These are phyloP conservation scores for Coecobrya sp. DNA, from an alignment of 2,888 invertebrate genomes.

Conservation along the genomic window DNA sequence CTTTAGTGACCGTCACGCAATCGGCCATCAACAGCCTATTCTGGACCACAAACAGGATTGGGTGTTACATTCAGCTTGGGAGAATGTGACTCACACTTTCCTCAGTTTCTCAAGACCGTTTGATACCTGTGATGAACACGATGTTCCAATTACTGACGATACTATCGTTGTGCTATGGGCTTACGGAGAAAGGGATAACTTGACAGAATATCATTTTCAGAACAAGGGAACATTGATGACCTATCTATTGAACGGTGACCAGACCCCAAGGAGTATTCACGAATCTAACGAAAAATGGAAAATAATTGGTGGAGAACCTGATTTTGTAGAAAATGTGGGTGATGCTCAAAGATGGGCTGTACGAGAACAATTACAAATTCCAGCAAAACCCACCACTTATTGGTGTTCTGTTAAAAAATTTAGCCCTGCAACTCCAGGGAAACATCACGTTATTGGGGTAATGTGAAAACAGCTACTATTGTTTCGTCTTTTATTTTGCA, in stretches of 20 bases:
- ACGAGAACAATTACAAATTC: slow-evolving; percentile 9
- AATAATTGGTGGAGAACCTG: background rate
- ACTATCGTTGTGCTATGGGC: slow-evolving; percentile 15
- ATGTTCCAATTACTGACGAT: slow-evolving; percentile 16
- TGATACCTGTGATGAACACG: slow-evolving; percentile 56
- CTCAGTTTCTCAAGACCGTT: slow-evolving; percentile 58
- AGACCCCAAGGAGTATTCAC: background rate
- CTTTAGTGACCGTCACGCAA: slow-evolving; percentile 38
- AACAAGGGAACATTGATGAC: background rate
- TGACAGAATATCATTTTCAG: slow-evolving; percentile 17
- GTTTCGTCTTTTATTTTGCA: too few relatives aligned
- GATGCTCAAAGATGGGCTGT: background rate
- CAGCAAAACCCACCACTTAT: slow-evolving; percentile 30
- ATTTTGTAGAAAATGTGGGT: background rate
- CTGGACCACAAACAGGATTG: slow-evolving; percentile 43
- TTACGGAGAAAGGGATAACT: slow-evolving; percentile 31
- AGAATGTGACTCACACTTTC: background rate
- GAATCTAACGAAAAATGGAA: background rate
- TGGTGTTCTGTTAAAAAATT: slow-evolving; percentile 53
- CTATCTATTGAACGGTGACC: slow-evolving; percentile 23
- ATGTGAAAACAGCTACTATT: too few relatives aligned
- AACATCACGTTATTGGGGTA: slow-evolving; percentile 61
- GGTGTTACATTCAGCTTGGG: background rate
- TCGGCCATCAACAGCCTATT: slow-evolving; percentile 18
- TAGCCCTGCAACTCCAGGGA: background rate